Base-by-base conservation (phyloP, 2,797 vertebrate genomes). In the Apodemus agrarius region DNA sequence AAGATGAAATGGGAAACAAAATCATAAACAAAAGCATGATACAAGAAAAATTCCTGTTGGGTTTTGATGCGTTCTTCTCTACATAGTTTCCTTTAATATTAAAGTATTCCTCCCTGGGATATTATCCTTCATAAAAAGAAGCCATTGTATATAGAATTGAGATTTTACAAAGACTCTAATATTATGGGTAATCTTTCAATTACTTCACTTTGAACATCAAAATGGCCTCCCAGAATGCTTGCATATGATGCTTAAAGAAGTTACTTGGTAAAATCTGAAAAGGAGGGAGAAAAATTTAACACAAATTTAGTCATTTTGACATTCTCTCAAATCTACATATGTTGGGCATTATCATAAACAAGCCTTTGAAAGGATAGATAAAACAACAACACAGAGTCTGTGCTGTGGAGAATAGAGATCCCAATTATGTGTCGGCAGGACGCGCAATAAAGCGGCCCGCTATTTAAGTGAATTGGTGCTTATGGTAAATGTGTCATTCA, bases 161-260 rank as follows among this genome's bases (percentile, higher is more conserved):
- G 31, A 54, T 84, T 79, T 84, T 94, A 81, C 29, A 87, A 78
- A 95, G 24, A 1, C 21, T 59, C 40, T 91, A 40, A 46, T 90
- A 22, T 74, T 92, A 72, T 12, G 52, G 29, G 61, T 82, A 79
- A 19, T 85, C 67, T 92, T 83, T 95, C 75, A 89, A 1, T 76
- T 94, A 43, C 88, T 92, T 86, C 54, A 78, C 80, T 97, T 91
- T 89, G 61, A 81, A 90, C 74, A 90, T 85, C n/a, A 67, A 74
- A 91, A 93, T 92, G 82, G 52, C 82, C 63, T 89, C 81, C 21
- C 19, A 69, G 69, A 88, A 75, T 92, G 75, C 63, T 96, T 81
- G 69, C 22, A 84, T 74, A 46, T 34, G 59, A 72, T 87, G 46
- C 59, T 93, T 91, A 57, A 96, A 86, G 69, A 95, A 97, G 54